Base-by-base conservation (phyloP, 2,888 invertebrate species). In the Trichogramma evanescens region DNA sequence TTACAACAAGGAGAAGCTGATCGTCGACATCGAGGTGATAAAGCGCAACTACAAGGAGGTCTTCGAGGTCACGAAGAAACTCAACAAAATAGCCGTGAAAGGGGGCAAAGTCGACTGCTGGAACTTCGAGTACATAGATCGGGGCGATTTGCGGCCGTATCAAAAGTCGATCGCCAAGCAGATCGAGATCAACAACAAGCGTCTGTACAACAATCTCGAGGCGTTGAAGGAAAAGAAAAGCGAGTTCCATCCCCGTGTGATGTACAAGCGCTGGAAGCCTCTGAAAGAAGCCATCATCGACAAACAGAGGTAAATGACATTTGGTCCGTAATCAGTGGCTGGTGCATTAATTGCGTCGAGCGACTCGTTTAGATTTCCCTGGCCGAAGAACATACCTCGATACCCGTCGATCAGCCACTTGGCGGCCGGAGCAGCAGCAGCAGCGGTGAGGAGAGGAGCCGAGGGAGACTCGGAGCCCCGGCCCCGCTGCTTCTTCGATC, bases 51-150 rank as follows among this genome's bases (percentile, higher is more conserved):
- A 85, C 69, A 79, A 72, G 68, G 80, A 83, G 50, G 87, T 87
- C 71, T 83, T 84, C 67, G 78, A 82, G 9, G 70, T 87, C 6
- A 69, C 86, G 6, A 82, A 82, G 68, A 80, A 78, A 59, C 83
- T 87, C 61, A 86, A 86, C 66, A 66, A 76, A 26, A 84, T 86
- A 65, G 82, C 83, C 69, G 26, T 26, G 26, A 26, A 26, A 26
- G 26, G 26, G 2, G 26, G 26, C 26, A 64, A 62, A 54, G 63
- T 70, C 0, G 70, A 75, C 46, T 75, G 73, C 50, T 75, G 74
- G 74, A 71, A 62, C 44, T 50, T 45, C 1, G 8, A 13, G 38
- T 5, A 58, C 5, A 62, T 40, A 45, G 44, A 41, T 10, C 2
- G 9, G n/a, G 45, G n/a, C n/a, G 8, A 45, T 45, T 45, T 45